Percentiles rank a stretch among this genome's conserved stretches.
phyloP scores from a whole-genome alignment of 2,113 vertebrate species.

The Epinephelus fuscoguttatus region DNA sequence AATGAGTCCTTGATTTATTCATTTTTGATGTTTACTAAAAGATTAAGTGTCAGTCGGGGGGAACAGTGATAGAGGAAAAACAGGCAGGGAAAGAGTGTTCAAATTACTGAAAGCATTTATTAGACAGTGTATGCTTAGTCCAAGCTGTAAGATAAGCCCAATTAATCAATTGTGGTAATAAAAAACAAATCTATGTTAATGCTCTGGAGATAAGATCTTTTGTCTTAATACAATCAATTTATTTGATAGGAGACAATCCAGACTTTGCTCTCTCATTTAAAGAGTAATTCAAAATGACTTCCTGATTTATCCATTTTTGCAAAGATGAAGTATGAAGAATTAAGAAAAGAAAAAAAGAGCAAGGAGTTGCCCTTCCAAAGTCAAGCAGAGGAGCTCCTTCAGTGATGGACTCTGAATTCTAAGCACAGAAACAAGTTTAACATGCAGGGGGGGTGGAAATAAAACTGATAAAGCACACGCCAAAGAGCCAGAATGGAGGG shows the following conservation, averaged over 20 bases:
- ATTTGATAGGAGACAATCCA: neutral
- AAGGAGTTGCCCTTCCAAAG: constrained; percentile 21
- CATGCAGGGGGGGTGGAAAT: constrained; percentile 24
- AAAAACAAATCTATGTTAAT: neutral
- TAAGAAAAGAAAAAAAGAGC: neutral
- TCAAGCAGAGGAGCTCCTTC: constrained; percentile 6
- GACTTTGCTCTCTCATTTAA: neutral
- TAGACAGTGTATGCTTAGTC: neutral
- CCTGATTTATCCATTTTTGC: neutral
- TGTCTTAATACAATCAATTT: neutral
- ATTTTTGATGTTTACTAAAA: neutral
- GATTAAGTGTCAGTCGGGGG: neutral
- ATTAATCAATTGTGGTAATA: neutral
- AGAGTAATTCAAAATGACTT: constrained; percentile 3
- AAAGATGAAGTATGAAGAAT: constrained; percentile 35
- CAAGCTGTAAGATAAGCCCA: neutral
- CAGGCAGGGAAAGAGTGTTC: neutral
- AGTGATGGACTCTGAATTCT: constrained; percentile 24
- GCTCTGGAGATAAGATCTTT: neutral
- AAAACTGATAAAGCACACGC: constrained; percentile 24
- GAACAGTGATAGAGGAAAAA: neutral
- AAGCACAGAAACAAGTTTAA: constrained; percentile 17
- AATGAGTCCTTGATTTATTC: neutral
- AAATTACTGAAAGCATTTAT: neutral
- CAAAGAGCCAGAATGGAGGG: constrained; percentile 6